Evolutionary conservation across 2,797 vertebrate species (phyloP).

Genomic region (Halcyon badia): DNA sequence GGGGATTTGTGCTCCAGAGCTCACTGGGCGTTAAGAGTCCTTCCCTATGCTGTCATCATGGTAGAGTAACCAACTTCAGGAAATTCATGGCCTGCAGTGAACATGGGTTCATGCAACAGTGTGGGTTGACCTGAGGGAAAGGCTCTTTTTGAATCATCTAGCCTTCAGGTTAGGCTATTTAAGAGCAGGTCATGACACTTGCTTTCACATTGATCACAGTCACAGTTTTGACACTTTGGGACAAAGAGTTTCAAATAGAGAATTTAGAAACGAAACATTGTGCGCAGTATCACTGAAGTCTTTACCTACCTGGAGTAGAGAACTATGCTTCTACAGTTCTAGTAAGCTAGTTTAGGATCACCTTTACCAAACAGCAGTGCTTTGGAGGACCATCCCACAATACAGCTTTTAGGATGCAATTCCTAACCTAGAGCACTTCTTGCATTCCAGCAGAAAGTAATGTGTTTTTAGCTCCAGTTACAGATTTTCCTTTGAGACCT

Average conservation of each 20-base stretch:
- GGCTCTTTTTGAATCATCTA: neutral
- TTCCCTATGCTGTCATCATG: fast-evolving
- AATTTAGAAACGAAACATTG: neutral
- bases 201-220: neutral
- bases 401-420: neutral
- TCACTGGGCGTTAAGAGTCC: neutral
- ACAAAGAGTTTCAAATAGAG: neutral
- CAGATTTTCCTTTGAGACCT: neutral
- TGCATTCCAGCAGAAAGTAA: neutral
- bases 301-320: neutral
- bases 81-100: neutral
- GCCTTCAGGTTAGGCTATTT: neutral
- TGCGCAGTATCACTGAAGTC: neutral
- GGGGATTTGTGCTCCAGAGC: neutral
- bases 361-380: neutral
- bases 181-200: neutral
- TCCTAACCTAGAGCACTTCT: neutral
- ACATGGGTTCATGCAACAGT: neutral
- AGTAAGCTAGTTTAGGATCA: neutral
- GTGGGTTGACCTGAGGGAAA: neutral
- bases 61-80: neutral
- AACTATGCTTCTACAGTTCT: neutral
- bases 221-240: neutral
- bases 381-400: neutral
- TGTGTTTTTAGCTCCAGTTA: neutral